A percentile compares a stretch with the other conserved stretches of the same genome.
These are phyloP conservation scores for Nibea coibor DNA, from an alignment of 2,113 vertebrate genomes.

Conservation along the genomic window DNA sequence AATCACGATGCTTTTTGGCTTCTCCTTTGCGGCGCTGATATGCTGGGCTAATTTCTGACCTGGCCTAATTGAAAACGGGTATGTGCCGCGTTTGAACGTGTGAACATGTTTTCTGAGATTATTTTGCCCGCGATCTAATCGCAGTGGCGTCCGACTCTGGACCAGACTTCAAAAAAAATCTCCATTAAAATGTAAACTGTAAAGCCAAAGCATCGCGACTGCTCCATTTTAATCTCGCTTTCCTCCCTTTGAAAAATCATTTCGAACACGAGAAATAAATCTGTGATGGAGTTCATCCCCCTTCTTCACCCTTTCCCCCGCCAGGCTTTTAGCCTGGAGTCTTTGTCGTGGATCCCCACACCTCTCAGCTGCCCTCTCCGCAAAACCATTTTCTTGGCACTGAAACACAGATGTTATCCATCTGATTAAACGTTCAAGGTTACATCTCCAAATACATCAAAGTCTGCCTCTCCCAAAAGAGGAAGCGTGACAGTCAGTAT, in stretches of 20 bases:
- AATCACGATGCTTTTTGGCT: conserved; percentile 35
- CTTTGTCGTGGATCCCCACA: conserved; percentile 55
- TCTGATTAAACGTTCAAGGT: conserved; percentile 81
- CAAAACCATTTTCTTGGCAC: conserved; percentile 72
- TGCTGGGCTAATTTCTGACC: conserved; percentile 13
- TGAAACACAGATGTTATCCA: conserved; percentile 80
- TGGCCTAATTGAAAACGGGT: conserved; percentile 55
- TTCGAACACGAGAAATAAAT: conserved; percentile 49
- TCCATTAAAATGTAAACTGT: background rate
- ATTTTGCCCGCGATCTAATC: conserved; percentile 23
- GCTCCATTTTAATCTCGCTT: conserved; percentile 13
- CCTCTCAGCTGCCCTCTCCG: conserved; percentile 61
- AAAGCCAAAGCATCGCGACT: background rate
- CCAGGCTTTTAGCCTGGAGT: conserved; percentile 64
- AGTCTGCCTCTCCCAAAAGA: conserved; percentile 63
- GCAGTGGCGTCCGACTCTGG: conserved; percentile 14
- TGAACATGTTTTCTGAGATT: background rate
- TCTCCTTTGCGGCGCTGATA: conserved; percentile 38
- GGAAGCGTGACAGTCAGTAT: conserved; percentile 61
- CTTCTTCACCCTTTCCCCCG: conserved; percentile 58
- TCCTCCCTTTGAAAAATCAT: conserved; percentile 29
- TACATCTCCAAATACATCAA: conserved; percentile 79
- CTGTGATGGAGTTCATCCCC: conserved; percentile 48
- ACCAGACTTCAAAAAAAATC: background rate
- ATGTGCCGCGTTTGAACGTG: conserved; percentile 24